A percentile compares a stretch with the other conserved stretches of the same genome.
Conservation (phyloP, 2,888 invertebrate species). For the Xanthorhoe designata region DNA sequence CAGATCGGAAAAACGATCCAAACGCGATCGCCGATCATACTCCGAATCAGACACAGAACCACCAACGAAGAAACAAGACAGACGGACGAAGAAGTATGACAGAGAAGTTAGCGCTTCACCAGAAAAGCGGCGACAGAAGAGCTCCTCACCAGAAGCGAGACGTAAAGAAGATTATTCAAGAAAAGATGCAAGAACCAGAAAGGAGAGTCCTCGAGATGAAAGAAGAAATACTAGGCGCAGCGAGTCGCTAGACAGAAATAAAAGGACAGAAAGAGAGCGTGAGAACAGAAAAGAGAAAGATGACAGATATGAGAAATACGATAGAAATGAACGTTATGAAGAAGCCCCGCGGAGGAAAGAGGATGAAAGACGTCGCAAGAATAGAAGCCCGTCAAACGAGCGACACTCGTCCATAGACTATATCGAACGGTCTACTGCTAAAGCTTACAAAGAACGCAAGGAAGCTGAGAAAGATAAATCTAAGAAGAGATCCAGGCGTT, state of each 20-base stretch:
- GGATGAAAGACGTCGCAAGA: conserved; percentile 51
- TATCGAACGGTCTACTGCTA: conserved; percentile 59
- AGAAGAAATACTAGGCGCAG: conserved; percentile 47
- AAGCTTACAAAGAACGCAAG: conserved; percentile 57
- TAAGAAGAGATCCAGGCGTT: conserved; percentile 59
- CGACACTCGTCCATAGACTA: conserved; percentile 63
- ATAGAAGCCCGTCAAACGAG: conserved; percentile 61
- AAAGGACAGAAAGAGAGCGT: conserved; percentile 51
- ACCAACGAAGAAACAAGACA: conserved; percentile 52
- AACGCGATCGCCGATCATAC: conserved; percentile 60
- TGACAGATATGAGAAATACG: conserved; percentile 51
- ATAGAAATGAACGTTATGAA: conserved; percentile 57
- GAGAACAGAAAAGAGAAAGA: conserved; percentile 52
- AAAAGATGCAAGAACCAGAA: conserved; percentile 53
- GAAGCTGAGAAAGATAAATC: conserved; percentile 62
- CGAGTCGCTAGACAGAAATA: conserved; percentile 56
- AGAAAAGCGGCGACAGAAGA: conserved; percentile 67
- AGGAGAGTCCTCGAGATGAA: conserved; percentile 58
- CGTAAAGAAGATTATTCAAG: conserved; percentile 55
- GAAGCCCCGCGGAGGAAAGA: conserved; percentile 48
- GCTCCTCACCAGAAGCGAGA: conserved; percentile 62
- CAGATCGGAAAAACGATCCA: conserved; percentile 57
- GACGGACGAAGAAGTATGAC: conserved; percentile 59
- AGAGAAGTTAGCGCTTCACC: conserved; percentile 65
- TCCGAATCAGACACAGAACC: conserved; percentile 63